Base-by-base conservation (phyloP, 2,113 vertebrate genomes). In the Gadus chalcogrammus region DNA sequence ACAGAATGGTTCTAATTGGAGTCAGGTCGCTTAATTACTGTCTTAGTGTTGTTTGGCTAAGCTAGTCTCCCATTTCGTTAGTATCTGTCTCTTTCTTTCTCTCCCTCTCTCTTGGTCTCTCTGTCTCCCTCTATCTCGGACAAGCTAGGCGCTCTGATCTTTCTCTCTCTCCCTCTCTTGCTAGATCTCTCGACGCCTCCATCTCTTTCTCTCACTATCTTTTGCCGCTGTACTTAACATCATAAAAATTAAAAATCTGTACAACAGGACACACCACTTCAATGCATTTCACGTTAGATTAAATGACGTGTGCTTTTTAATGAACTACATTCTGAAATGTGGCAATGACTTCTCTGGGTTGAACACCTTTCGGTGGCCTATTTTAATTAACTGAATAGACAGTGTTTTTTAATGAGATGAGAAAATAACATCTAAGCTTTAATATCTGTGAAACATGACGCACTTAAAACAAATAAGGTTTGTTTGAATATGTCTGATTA, bases 21-120 rank as follows among this genome's bases (percentile, higher is more conserved):
- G 74, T 73, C 76, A 77, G 79, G 83, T 84, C 83, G 77, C 74
- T 78, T 84, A 85, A 88, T 88, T 88, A 85, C 48, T 81, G 69
- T 69, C 53, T 64, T 63, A 77, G 70, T 64, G 75, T 84, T 83
- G 75, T 84, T 87, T 85, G 73, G 68, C 68, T 56, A 77, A 72
- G 67, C 65, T 22, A 31, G 65, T 80, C 69, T 60, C 64, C 60
- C 17, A 15, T 22, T 77, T 73, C 60, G 67, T 27, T 71, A 78
- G 63, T 66, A 67, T 75, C 75, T 22, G 64, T 77, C 15, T 58
- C 55, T 58, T 18, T 61, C 22, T 61, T 18, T 61, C 60, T 61
- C 55, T 58, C 16, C 16, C 15, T 55, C 55, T 58, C 55, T 17
- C n/a, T 58, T 58, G 55, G 15, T 17, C n/a, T 17, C 55, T 58